Evolutionary conservation across 1,140 invertebrate genomes (phyloP).

Genomic region (Neuroterus valhalla): DNA sequence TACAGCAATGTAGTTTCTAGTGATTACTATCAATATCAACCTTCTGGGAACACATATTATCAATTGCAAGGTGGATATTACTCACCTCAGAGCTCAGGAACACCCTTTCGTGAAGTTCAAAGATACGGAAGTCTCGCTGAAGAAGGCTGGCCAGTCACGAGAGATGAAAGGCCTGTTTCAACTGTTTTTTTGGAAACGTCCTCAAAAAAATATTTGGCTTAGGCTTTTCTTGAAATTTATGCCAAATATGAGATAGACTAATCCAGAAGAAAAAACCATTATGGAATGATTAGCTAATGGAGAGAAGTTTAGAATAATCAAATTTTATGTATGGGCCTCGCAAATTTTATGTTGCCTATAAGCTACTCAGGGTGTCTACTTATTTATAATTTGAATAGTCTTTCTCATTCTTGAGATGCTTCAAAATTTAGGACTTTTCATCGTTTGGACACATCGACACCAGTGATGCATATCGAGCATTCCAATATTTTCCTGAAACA

Average conservation of each 20-base stretch:
- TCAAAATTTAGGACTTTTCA: too few species aligned
- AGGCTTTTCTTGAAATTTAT: constrained; percentile 35
- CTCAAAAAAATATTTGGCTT: constrained; percentile 66
- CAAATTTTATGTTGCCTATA: too few species aligned
- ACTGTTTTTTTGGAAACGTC: constrained; percentile 48
- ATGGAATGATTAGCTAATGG: background rate
- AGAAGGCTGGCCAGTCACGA: constrained; percentile 65
- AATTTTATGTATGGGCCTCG: background rate
- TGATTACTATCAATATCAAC: constrained; percentile 63
- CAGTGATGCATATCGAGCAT: too few species aligned
- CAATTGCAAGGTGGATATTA: constrained; percentile 69
- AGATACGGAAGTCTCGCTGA: constrained; percentile 72
- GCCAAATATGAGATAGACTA: constrained; percentile 1
- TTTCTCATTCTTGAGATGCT: too few species aligned
- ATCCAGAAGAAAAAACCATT: background rate
- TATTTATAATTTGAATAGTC: too few species aligned
- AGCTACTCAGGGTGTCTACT: too few species aligned
- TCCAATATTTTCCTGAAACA: too few species aligned
- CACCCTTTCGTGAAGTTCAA: constrained; percentile 68
- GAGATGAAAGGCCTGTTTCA: constrained; percentile 47
- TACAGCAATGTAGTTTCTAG: constrained; percentile 65
- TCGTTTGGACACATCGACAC: too few species aligned
- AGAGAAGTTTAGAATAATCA: background rate
- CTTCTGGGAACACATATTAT: constrained; percentile 61
- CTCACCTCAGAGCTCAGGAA: constrained; percentile 69